phyloP scores from a whole-genome alignment of 2,888 invertebrate species.

The Caenorhabditis sp. region DNA sequence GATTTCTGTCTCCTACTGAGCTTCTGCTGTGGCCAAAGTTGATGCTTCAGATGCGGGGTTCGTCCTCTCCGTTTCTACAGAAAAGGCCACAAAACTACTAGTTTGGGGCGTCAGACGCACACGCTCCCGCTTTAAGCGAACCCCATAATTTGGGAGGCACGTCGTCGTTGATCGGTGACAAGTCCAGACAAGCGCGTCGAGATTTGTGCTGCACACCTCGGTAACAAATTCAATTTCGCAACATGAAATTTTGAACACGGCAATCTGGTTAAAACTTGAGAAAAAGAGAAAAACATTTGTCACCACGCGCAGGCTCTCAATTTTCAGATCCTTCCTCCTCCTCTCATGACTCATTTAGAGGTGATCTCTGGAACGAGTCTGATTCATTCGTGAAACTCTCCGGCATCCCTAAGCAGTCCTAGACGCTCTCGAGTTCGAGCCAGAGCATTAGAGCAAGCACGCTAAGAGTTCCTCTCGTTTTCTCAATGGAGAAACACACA shows the following conservation, averaged over 20 bases:
- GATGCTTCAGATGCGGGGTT: neutral
- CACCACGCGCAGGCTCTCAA: conserved; percentile 27
- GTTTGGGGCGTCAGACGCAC: conserved; percentile 1
- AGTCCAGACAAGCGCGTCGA: conserved; percentile 26
- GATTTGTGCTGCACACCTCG: conserved; percentile 15
- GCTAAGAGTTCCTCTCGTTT: conserved; percentile 27
- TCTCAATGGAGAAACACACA: conserved; percentile 14
- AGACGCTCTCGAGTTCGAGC: neutral
- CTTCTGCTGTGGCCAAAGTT: neutral
- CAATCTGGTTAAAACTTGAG: conserved; percentile 14
- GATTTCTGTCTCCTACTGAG: neutral
- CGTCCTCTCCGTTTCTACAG: neutral
- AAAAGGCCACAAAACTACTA: neutral
- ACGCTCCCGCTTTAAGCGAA: neutral
- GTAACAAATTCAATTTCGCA: conserved; percentile 43
- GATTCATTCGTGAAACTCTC: conserved; percentile 43
- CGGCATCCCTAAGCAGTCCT: conserved; percentile 23
- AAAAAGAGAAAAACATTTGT: conserved; percentile 49
- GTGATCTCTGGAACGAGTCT: conserved; percentile 33
- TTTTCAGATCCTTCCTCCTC: conserved; percentile 16
- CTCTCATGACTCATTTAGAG: conserved; percentile 44
- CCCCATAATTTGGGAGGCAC: conserved; percentile 1
- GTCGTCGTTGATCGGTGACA: conserved; percentile 10
- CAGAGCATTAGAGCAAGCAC: neutral
- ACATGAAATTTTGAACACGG: conserved; percentile 42